phyloP scores from a whole-genome alignment of 2,888 invertebrate genomes.

The Formica aserva region DNA sequence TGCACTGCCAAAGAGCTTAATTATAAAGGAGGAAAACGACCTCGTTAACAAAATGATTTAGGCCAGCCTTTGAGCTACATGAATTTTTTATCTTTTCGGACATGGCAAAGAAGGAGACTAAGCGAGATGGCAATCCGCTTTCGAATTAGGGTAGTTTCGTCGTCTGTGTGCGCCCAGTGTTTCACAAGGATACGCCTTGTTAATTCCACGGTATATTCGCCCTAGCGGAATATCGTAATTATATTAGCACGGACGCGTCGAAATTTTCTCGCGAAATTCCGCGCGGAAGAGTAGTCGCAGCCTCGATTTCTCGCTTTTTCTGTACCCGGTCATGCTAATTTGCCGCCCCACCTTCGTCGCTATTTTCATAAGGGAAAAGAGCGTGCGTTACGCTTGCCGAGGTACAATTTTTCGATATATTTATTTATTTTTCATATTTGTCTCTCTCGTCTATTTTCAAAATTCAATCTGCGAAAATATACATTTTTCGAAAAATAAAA shows the following conservation, averaged over 20 bases:
- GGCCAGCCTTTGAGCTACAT: constrained; percentile 59
- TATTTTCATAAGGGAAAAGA: constrained; percentile 10
- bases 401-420: constrained; percentile 18
- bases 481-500: background rate
- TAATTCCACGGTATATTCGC: constrained; percentile 80
- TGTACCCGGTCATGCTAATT: constrained; percentile 28
- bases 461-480: background rate
- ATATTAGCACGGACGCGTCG: constrained; percentile 75
- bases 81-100: constrained; percentile 75
- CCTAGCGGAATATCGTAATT: constrained; percentile 81
- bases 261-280: constrained; percentile 75
- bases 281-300: constrained; percentile 39
- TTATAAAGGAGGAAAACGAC: constrained; percentile 61
- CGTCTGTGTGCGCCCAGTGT: constrained; percentile 37
- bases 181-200: constrained; percentile 77
- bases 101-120: constrained; percentile 39
- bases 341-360: constrained; percentile 1
- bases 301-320: constrained; percentile 57
- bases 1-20: constrained; percentile 46
- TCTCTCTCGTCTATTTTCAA: background rate
- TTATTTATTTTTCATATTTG: background rate
- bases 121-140: constrained; percentile 40
- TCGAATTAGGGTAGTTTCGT: constrained; percentile 65
- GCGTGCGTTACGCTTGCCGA: background rate
- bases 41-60: constrained; percentile 74